Evolutionary conservation across 1,140 invertebrate genomes (phyloP), one percentile per base, ranked within the genome.

Genomic region (Leptinotarsa texana): DNA sequence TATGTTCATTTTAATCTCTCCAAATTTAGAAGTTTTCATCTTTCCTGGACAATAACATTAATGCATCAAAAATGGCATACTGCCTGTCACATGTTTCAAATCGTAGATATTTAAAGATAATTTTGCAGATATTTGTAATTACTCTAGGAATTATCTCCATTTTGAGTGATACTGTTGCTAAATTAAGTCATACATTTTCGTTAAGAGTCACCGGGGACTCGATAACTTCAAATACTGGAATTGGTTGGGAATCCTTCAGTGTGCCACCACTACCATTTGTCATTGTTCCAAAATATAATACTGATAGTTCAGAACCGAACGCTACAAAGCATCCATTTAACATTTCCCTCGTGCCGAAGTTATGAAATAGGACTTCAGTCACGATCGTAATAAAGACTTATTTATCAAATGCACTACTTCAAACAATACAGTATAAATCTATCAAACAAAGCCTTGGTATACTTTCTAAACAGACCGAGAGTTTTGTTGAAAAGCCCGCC

Each of bases 401-500:
- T 57, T 57, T 57, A 57, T 57, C n/a, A 57, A 57, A 57, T 57
- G 51, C 13, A 57, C 51, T 57, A 57, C 17, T 57, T 57, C 51
- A 57, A 57, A 57, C 51, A 57, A 57, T 57, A 57, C 15, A 57
- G 51, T 57, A 57, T 57, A 57, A 57, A 57, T 57, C 51, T 57
- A 57, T 57, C 51, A 57, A 57, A 57, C 51, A 57, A 57, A 57
- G 51, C 51, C n/a, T 18, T 57, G 6, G 51, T 57, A 57, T 57
- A 57, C n/a, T 57, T 57, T 57, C 51, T 57, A 57, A 57, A 57
- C 51, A 57, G n/a, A 57, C 51, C 15, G 0, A 57, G 51, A 6
- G 51, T 57, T 57, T 57, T 57, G 51, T 57, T 18, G 51, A 57
- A 57, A 57, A 57, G 51, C 51, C n/a, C 13, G 33, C 51, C 17